Evolutionary conservation across 2,888 invertebrate genomes (phyloP).

Genomic region (Zootermopsis nevadensis): DNA sequence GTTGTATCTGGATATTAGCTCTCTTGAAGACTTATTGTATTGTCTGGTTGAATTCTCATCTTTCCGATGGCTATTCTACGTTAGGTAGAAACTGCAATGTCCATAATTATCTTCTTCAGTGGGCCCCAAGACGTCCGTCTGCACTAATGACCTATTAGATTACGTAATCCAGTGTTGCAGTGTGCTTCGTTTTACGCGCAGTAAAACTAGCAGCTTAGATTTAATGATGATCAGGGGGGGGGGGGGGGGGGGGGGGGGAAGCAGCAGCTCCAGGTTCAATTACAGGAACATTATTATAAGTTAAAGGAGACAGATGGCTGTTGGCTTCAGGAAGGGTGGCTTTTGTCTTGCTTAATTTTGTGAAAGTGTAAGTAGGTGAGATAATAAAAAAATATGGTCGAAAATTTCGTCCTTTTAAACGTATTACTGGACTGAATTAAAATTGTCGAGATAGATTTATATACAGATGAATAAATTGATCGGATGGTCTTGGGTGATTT

Average conservation of each 20-base stretch:
- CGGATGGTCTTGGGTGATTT: neutral
- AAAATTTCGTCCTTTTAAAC: neutral
- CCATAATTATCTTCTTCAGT: too few species aligned
- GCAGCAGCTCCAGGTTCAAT: neutral
- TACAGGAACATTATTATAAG: neutral
- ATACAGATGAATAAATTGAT: neutral
- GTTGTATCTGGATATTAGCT: too few species aligned
- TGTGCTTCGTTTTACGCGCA: conserved; percentile 3
- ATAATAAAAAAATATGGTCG: neutral
- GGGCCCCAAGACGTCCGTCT: too few species aligned
- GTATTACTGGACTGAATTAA: neutral
- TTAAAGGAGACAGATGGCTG: neutral
- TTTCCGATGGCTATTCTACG: too few species aligned
- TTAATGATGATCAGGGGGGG: neutral
- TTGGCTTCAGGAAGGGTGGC: neutral
- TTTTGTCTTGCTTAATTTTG: neutral
- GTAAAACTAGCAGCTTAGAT: conserved; percentile 9
- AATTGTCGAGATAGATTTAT: neutral
- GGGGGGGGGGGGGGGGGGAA: neutral
- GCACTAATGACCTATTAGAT: neutral
- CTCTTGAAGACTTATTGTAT: too few species aligned
- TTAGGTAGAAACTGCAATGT: too few species aligned
- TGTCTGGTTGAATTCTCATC: too few species aligned
- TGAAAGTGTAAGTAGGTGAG: neutral
- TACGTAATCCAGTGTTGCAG: neutral